Evolutionary conservation across 2,113 vertebrate species (phyloP).

Genomic region (Siniperca chuatsi): DNA sequence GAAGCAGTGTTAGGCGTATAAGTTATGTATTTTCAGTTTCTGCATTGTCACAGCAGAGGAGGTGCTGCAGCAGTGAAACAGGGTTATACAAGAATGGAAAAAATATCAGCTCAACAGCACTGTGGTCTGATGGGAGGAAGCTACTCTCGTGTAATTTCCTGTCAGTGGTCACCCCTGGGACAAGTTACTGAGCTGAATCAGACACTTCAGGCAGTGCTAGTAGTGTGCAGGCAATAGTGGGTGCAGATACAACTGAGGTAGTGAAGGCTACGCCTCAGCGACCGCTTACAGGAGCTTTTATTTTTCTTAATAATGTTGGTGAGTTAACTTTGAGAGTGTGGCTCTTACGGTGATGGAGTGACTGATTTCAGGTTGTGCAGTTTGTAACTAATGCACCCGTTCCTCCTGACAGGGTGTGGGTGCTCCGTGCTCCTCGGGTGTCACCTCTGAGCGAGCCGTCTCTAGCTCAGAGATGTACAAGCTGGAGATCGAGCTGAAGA

Average conservation of each 20-base stretch:
- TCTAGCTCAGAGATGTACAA: constrained; percentile 88
- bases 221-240: neutral
- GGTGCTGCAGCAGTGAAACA: constrained; percentile 7
- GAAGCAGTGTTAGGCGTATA: too few species aligned
- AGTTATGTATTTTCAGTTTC: neutral
- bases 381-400: neutral
- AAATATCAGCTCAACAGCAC: constrained; percentile 1
- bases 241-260: neutral
- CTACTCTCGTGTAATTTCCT: constrained; percentile 69
- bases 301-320: neutral
- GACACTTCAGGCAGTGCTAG: constrained; percentile 12
- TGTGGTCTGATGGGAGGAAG: constrained; percentile 42
- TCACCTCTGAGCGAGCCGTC: constrained; percentile 77
- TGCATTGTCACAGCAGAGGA: neutral
- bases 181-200: neutral
- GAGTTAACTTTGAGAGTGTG: neutral
- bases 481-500: constrained; percentile 90
- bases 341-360: accelerated
- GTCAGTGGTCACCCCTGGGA: constrained; percentile 45
- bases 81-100: constrained; percentile 10
- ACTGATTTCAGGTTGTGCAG: neutral
- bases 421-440: constrained; percentile 63
- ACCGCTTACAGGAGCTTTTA: neutral
- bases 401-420: constrained; percentile 78
- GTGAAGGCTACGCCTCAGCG: neutral